Evolutionary conservation across 2,797 vertebrate species (phyloP).

Genomic region (Takifugu ocellatus): DNA sequence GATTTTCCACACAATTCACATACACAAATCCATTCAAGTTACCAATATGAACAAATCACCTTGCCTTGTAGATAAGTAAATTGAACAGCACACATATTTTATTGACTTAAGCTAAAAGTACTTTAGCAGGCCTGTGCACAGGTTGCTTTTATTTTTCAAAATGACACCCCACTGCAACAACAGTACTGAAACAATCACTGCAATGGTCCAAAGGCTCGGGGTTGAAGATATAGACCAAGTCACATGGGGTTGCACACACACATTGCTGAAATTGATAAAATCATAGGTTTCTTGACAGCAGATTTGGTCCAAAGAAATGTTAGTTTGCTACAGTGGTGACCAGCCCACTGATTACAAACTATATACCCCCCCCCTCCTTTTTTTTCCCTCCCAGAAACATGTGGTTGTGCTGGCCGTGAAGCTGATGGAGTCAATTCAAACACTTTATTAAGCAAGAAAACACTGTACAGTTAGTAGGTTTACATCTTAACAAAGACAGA

Average conservation of each 20-base stretch:
- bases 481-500: conserved; percentile 58
- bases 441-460: conserved; percentile 62
- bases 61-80: conserved; percentile 50
- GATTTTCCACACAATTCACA: conserved; percentile 48
- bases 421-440: conserved; percentile 48
- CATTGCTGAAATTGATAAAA: conserved; percentile 48
- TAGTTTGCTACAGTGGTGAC: conserved; percentile 60
- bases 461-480: conserved; percentile 70
- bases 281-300: conserved; percentile 56
- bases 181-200: conserved; percentile 64
- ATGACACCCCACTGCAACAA: conserved; percentile 57
- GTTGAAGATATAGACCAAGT: conserved; percentile 59
- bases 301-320: conserved; percentile 33
- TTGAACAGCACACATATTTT: conserved; percentile 57
- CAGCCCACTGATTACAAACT: conserved; percentile 64
- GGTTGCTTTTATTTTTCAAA: conserved; percentile 50
- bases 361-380: neutral
- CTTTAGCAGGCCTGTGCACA: conserved; percentile 61
- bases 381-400: conserved; percentile 28
- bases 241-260: conserved; percentile 63
- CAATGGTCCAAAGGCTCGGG: conserved; percentile 55
- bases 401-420: conserved; percentile 28
- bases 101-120: conserved; percentile 55
- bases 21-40: conserved; percentile 53
- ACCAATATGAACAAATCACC: conserved; percentile 49